Evolutionary conservation across 2,797 vertebrate genomes (phyloP), one percentile per base, ranked within the genome.

Genomic region (Pteronotus mesoamericanus): DNA sequence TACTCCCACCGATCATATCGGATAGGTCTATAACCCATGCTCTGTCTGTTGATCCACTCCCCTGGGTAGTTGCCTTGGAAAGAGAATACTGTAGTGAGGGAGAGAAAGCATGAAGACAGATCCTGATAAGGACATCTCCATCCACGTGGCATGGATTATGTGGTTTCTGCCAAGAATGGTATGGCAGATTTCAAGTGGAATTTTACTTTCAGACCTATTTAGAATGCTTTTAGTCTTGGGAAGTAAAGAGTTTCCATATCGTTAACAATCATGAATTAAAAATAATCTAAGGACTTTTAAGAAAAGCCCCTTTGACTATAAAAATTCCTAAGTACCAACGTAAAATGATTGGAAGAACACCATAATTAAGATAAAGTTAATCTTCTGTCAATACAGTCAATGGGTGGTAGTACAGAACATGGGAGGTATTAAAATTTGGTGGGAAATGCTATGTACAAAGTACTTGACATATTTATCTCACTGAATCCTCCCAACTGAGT

Each of bases 21-120:
- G 79, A 84, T 75, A 59, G 18, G 19, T 86, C 51, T 87, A 66
- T 64, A 93, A 91, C 83, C 29, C 46, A 37, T 32, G 15, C 18
- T 86, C 74, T 74, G 32, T 72, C 37, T 95, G n/a, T 61, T 39
- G 37, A 18, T 53, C 51, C 68, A 84, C 86, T 78, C 12, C 21
- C 46, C 32, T 69, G 64, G 19, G 29, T 29, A 88, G 57, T 79
- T 94, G n/a, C 55, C 37, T 88, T 77, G 19, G 68, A 53, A 92
- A 78, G 42, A 85, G 42, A 95, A 79, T 78, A 71, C 8, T 39
- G 55, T 88, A 59, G 29, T 64, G n/a, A 48, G 19, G 57, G 72
- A 83, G 68, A 75, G 21, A 66, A 59, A 89, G 53, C 84, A 95
- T 72, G 21, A 89, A 95, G 46, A 95, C 32, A 89, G 78, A 94